Conservation (phyloP, 2,113 vertebrate genomes). For the Orientallactaga bullata region DNA sequence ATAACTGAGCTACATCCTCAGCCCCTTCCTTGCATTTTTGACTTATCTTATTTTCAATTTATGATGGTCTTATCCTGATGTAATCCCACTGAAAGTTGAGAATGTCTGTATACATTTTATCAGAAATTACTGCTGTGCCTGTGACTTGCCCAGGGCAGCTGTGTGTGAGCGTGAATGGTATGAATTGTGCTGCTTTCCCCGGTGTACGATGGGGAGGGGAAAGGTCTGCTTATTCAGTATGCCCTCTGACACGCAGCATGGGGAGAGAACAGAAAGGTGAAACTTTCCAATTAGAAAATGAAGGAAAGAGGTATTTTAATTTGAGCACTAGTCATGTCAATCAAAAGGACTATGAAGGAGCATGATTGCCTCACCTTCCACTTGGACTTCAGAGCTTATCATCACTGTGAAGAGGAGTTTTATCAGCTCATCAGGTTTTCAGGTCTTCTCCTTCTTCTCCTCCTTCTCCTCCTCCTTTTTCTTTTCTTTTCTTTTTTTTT, state of each 20-base stretch:
- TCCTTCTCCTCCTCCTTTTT: no score
- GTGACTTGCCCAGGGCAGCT: not conserved
- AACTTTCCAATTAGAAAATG: not conserved
- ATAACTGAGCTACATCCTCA: not conserved
- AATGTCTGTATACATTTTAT: not conserved
- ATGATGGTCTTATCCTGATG: not conserved
- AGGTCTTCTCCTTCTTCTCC: no score
- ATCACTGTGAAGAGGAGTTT: not conserved
- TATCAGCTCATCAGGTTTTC: not conserved
- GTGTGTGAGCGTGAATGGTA: not conserved
- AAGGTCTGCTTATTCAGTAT: not conserved
- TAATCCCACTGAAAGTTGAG: not conserved
- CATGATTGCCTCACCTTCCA: not conserved
- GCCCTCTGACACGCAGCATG: no score
- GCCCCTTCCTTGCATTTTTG: not conserved
- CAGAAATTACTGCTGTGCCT: not conserved
- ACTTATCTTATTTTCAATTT: not conserved
- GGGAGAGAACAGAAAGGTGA: not conserved
- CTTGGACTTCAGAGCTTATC: not conserved
- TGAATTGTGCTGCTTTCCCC: rapidly evolving
- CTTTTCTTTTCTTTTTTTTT: no score
- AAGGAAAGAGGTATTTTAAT: not conserved
- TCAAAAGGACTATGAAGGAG: not conserved
- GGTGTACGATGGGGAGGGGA: no score
- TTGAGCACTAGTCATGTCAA: not conserved